These are phyloP conservation scores for Latrodectus hesperus DNA, from an alignment of 2,888 invertebrate genomes.

Conservation along the genomic window DNA sequence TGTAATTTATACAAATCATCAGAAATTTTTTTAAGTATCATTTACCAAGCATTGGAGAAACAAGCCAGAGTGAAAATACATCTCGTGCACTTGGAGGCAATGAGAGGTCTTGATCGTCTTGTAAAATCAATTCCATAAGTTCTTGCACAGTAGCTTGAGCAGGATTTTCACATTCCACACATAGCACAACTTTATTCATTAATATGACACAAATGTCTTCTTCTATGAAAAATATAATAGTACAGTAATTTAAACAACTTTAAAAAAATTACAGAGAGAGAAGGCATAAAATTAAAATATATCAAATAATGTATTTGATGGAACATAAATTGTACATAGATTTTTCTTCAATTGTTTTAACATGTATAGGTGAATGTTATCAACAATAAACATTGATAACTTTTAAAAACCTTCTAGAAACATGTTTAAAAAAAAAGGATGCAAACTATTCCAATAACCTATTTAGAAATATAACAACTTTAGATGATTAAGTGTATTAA, in stretches of 20 bases:
- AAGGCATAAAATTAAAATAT: background rate
- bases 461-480: too few species aligned
- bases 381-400: too few species aligned
- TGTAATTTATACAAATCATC: background rate
- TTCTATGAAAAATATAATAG: conserved; percentile 20
- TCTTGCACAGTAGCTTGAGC: conserved; percentile 81
- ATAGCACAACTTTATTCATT: conserved; percentile 86
- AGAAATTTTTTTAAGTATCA: background rate
- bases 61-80: conserved; percentile 94
- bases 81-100: conserved; percentile 86
- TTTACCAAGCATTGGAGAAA: conserved; percentile 88
- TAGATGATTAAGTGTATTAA: too few species aligned
- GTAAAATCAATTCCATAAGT: conserved; percentile 80
- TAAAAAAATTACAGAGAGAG: background rate
- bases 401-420: too few species aligned
- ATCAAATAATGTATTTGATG: background rate
- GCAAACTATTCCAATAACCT: too few species aligned
- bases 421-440: too few species aligned
- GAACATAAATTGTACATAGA: background rate
- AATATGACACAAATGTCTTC: conserved; percentile 82
- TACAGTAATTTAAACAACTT: background rate
- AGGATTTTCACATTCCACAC: conserved; percentile 88
- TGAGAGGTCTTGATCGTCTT: conserved; percentile 84
- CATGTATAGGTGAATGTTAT: too few species aligned
- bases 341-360: too few species aligned